phyloP scores from a whole-genome alignment of 2,113 vertebrate species.

The Pomatorhinus ruficollis region DNA sequence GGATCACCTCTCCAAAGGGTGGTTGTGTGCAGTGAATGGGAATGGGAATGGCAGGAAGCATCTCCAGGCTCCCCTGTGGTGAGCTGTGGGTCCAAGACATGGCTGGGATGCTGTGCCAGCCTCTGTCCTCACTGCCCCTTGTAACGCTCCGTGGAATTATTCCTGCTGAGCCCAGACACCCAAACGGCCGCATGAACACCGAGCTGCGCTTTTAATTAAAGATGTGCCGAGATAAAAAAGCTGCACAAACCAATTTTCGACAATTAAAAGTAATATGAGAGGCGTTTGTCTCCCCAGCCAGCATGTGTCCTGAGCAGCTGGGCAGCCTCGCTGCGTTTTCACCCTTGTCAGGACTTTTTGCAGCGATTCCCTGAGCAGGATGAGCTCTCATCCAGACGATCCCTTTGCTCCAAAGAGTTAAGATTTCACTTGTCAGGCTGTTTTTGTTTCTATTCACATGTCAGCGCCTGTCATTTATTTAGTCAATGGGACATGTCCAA shows the following conservation, averaged over 20 bases:
- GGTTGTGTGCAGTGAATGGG: background rate
- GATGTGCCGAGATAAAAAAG: constrained; percentile 44
- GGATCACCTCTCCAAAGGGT: background rate
- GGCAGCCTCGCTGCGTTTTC: background rate
- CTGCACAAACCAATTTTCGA: constrained; percentile 10
- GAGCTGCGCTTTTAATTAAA: constrained; percentile 9
- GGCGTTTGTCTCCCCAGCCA: background rate
- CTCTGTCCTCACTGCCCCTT: background rate
- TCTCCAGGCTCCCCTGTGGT: background rate
- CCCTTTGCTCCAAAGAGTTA: constrained; percentile 39
- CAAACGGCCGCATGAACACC: background rate
- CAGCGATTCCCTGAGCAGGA: background rate
- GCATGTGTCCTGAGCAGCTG: background rate
- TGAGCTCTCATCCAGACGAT: background rate
- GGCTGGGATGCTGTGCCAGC: background rate
- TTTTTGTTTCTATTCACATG: constrained; percentile 63
- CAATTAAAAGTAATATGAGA: constrained; percentile 25
- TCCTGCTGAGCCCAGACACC: background rate
- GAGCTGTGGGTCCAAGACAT: rapidly evolving
- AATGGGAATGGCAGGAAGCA: background rate
- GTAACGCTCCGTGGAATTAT: background rate
- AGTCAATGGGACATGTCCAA: constrained; percentile 62
- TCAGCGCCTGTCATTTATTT: constrained; percentile 66
- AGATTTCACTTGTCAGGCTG: constrained; percentile 49
- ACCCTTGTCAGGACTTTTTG: rapidly evolving